Base-by-base conservation (phyloP, 2,888 invertebrate genomes). In the Agonum fuliginosum region DNA sequence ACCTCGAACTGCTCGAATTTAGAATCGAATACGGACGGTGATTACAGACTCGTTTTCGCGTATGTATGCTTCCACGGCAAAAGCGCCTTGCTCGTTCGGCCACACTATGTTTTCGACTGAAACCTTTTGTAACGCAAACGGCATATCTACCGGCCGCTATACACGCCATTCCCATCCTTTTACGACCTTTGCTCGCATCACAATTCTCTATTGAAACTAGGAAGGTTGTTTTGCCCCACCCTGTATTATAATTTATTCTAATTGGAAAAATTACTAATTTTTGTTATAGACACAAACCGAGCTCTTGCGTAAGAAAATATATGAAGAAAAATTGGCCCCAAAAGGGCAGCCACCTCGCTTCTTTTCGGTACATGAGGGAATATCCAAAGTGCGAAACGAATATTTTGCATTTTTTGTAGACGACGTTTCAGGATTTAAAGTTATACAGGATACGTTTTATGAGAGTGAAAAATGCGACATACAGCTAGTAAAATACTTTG, bases 381-480 rank as follows among this genome's bases (percentile, higher is more conserved):
- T 75, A 19, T 20, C 69, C n/a, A 27, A 17, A 41, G 30, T 71
- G 8, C 27, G 74, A 20, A 69, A 78, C 19, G 79, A 78, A 27
- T 73, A 71, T 27, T 81, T 79, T 58, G 81, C 80, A 41, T 81
- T 82, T 20, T 78, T 83, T 81, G 81, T 83, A 8, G 84, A 84
- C 69, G 58, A 80, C 22, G 80, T 58, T 4, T 34, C 81, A 34
- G 84, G 83, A 2, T 84, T 83, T 73, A 82, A 83, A 51, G 58
- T 82, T 27, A 83, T 84, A 19, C 79, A 79, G 3, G 81, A 82
- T 46, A 83, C 83, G 0, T 85, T 82, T 78, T 71, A 78, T 10
- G 84, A 84, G 77, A 80, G 81, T 14, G 85, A 85, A 74, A 85
- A 84, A 78, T 85, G 85, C 58, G 83, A 81, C 19, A 71, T 85